A percentile compares a stretch with the other conserved stretches of the same genome.
phyloP scores from a whole-genome alignment of 2,113 vertebrate species.

The Heterotis niloticus region DNA sequence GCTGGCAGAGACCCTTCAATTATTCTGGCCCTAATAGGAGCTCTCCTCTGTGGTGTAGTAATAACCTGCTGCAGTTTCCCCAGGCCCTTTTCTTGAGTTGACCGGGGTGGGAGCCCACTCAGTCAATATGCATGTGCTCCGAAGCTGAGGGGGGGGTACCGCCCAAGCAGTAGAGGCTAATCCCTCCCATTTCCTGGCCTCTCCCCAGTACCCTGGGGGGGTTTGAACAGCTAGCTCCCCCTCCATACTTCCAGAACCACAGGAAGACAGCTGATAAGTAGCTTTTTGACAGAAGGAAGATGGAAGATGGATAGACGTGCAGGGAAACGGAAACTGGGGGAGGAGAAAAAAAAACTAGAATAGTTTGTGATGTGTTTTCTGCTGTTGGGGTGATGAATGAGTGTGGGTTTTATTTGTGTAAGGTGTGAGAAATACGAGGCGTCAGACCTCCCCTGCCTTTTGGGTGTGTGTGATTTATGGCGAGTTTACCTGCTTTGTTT shows the following conservation, averaged over 20 bases:
- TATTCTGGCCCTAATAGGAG: constrained; percentile 42
- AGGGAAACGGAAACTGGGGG: constrained; percentile 9
- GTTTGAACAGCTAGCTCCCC: constrained; percentile 9
- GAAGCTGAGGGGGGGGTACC: constrained; percentile 25
- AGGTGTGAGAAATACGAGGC: constrained; percentile 47
- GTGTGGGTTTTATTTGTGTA: constrained; percentile 43
- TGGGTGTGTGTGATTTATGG: constrained; percentile 44
- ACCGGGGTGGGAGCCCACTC: constrained; percentile 35
- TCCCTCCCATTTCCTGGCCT: not conserved
- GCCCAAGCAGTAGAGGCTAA: not conserved
- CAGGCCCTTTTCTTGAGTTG: constrained; percentile 32
- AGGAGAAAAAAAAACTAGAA: constrained; percentile 15
- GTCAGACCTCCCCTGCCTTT: constrained; percentile 31
- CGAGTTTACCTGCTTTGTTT: constrained; percentile 40
- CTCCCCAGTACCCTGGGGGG: constrained; percentile 3
- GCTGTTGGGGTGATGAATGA: constrained; percentile 32
- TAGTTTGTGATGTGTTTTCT: constrained; percentile 24
- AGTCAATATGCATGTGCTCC: constrained; percentile 23
- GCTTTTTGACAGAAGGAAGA: not conserved
- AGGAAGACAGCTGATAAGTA: constrained; percentile 19
- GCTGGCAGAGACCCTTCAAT: constrained; percentile 39
- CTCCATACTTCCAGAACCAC: not conserved
- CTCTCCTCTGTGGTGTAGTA: constrained; percentile 35
- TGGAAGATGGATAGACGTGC: constrained; percentile 24
- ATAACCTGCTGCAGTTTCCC: constrained; percentile 39